These are phyloP conservation scores for Mionectes olivaceus DNA, from an alignment of 2,797 vertebrate genomes.

Conservation along the genomic window DNA sequence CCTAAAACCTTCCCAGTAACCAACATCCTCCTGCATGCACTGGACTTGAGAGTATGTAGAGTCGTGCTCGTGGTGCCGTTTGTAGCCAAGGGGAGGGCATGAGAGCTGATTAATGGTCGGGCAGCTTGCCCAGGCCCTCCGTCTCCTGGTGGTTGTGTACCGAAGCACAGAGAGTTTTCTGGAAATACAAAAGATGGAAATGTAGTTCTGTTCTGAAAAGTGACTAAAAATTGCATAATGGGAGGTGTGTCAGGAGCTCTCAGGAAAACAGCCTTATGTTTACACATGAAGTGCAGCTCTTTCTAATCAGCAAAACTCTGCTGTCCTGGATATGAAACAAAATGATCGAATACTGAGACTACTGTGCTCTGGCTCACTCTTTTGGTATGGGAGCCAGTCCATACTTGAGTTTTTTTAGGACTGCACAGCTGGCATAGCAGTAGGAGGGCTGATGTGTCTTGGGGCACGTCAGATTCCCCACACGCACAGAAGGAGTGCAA, in stretches of 20 bases:
- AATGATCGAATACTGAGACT: background rate
- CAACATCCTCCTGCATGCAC: background rate
- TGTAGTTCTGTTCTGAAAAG: conserved; percentile 14
- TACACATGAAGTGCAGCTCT: conserved; percentile 45
- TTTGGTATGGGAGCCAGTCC: background rate
- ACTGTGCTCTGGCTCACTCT: background rate
- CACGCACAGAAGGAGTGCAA: fast-evolving
- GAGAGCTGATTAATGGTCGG: background rate
- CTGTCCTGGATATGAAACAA: background rate
- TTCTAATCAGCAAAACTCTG: background rate
- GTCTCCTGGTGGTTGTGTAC: background rate
- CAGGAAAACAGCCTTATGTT: conserved; percentile 55
- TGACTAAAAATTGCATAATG: background rate
- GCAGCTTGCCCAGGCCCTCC: background rate
- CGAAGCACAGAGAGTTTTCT: background rate
- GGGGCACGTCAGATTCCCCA: background rate
- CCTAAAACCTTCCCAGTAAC: background rate
- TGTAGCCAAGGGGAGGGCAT: background rate
- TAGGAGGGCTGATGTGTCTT: fast-evolving
- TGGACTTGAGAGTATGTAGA: background rate
- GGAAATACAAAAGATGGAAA: background rate
- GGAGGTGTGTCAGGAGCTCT: conserved; percentile 21
- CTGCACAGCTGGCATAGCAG: background rate
- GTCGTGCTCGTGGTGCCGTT: background rate
- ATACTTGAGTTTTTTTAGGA: background rate